Conservation (phyloP, 2,888 invertebrate species). For the Muscina levida region DNA sequence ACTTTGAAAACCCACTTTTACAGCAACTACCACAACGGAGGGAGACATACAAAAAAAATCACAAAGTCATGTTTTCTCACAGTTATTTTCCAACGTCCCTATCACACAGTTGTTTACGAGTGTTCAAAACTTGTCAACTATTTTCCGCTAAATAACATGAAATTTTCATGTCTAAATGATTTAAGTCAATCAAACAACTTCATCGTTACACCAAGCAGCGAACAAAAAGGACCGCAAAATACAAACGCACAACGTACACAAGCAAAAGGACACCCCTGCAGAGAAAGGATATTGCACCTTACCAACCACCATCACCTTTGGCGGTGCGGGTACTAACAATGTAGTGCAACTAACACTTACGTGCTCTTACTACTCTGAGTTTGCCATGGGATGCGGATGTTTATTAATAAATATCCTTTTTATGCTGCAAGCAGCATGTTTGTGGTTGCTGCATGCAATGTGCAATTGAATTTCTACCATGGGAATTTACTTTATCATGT, state of each 20-base stretch:
- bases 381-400: slow-evolving; percentile 24
- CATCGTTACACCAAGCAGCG: slow-evolving; percentile 36
- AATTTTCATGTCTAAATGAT: slow-evolving; percentile 69
- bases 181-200: slow-evolving; percentile 67
- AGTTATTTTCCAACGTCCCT: slow-evolving; percentile 58
- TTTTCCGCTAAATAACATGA: slow-evolving; percentile 76
- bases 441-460: slow-evolving; percentile 23
- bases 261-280: slow-evolving; percentile 53
- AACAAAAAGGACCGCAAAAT: background rate
- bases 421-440: background rate
- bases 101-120: background rate
- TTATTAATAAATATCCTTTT: slow-evolving; percentile 17
- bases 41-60: slow-evolving; percentile 68
- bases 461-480: slow-evolving; percentile 56
- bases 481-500: slow-evolving; percentile 60
- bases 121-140: slow-evolving; percentile 69
- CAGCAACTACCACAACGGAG: background rate
- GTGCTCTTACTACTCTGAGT: slow-evolving; percentile 10
- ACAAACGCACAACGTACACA: background rate
- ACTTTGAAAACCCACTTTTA: slow-evolving; percentile 30
- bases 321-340: too few relatives aligned
- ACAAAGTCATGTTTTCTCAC: slow-evolving; percentile 77
- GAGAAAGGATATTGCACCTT: slow-evolving; percentile 39
- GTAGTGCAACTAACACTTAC: slow-evolving; percentile 35
- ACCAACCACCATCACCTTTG: slow-evolving; percentile 33